Conservation (phyloP, 2,888 invertebrate genomes). For the Marronus borbonicus region DNA sequence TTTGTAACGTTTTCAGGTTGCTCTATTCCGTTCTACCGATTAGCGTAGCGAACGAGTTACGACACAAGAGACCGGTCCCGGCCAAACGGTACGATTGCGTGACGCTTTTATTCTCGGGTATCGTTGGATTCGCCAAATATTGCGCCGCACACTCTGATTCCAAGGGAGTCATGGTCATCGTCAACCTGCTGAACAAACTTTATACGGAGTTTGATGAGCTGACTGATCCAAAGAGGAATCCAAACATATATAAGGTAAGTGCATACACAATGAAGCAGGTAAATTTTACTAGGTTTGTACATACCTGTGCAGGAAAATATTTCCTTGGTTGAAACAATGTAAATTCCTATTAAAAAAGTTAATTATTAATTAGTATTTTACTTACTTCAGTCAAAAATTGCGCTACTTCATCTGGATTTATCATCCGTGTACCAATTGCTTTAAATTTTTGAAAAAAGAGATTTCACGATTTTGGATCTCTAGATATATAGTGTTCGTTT, state of each 20-base stretch:
- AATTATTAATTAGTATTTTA: too few species aligned
- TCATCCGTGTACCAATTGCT: too few species aligned
- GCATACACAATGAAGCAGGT: neutral
- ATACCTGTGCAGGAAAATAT: too few species aligned
- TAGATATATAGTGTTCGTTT: too few species aligned
- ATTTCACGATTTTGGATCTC: too few species aligned
- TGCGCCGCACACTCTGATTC: slow-evolving; percentile 93
- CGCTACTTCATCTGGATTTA: too few species aligned
- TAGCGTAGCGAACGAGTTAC: slow-evolving; percentile 94
- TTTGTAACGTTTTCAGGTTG: slow-evolving; percentile 75
- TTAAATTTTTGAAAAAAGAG: too few species aligned
- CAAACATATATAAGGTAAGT: slow-evolving; percentile 93
- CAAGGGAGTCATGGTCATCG: slow-evolving; percentile 96
- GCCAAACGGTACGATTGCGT: slow-evolving; percentile 92
- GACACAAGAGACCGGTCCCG: slow-evolving; percentile 92
- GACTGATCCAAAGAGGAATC: slow-evolving; percentile 92
- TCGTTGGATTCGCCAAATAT: slow-evolving; percentile 92
- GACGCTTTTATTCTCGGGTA: slow-evolving; percentile 94
- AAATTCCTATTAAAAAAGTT: too few species aligned
- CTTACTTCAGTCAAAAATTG: too few species aligned
- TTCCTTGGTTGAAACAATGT: too few species aligned
- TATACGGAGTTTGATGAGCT: slow-evolving; percentile 96
- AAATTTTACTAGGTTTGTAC: too few species aligned
- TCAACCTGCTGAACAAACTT: slow-evolving; percentile 92
- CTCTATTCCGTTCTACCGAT: slow-evolving; percentile 95